Evolutionary conservation across 2,888 invertebrate genomes (phyloP), one percentile per base, ranked within the genome.

Genomic region (Microctonus hyperodae): DNA sequence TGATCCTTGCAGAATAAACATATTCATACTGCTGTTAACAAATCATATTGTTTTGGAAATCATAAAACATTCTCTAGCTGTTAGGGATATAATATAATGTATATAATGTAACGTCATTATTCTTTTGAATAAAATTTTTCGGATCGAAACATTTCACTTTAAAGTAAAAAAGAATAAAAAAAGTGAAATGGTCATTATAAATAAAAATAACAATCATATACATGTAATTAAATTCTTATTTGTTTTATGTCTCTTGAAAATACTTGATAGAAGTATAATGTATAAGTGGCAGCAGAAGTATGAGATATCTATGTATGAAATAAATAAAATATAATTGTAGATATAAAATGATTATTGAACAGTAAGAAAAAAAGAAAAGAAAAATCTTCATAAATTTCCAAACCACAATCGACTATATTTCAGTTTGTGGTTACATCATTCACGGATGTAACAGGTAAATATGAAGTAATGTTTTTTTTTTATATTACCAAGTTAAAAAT

Each of bases 361-460:
- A n/a, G n/a, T n/a, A n/a, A n/a, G n/a, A n/a, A 25, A 44, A 40
- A 20, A 13, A 60, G 28, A n/a, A 40, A 40, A 58, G 16, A 37
- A 58, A 58, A 58, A 13, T 23, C 13, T n/a, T 58, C 55, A n/a
- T n/a, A 48, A 60, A 44, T 60, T 44, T 48, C 31, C 16, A 60
- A 31, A 55, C 55, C 55, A 7, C 55, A 55, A 44, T 13, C 20
- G 16, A 9, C 13, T 23, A 9, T 5, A 16, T 60, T 48, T 31
- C 16, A 23, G 22, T n/a, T n/a, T n/a, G 13, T 23, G 10, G 35
- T 56, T 56, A 44, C 64, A 55, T 64, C 25, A 55, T 53, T 44
- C 37, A n/a, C 22, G 57, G 25, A 67, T 59, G 65, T 64, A 70
- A 68, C 48, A 61, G 51, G 53, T 63, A 70, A 66, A 61, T 64